Evolutionary conservation across 92 coral and sea anemone species (phyloP).

Genomic region (Pocillopora meandrina): DNA sequence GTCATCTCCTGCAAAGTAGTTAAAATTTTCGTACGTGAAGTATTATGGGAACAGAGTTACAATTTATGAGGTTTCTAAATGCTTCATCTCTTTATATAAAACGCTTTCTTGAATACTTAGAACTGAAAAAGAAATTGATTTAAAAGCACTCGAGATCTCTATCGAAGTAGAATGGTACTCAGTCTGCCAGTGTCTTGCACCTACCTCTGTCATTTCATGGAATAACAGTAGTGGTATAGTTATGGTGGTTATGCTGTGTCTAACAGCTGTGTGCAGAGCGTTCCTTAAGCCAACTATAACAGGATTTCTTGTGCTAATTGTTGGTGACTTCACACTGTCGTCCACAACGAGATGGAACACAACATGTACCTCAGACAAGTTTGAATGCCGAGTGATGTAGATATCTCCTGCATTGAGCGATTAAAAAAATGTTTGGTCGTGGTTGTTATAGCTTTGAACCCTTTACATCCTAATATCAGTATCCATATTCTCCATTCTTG

Average conservation of each 20-base stretch:
- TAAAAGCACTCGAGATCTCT: too few relatives aligned
- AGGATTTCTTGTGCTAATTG: constrained; percentile 90
- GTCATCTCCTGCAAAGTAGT: constrained; percentile 81
- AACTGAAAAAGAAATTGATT: too few relatives aligned
- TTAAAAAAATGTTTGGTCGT: neutral
- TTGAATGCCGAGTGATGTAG: constrained; percentile 94
- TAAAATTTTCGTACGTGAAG: too few relatives aligned
- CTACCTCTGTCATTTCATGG: constrained; percentile 97
- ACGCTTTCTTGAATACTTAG: neutral
- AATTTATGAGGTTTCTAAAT: too few relatives aligned
- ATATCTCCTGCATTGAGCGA: constrained; percentile 70
- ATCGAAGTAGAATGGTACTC: too few relatives aligned
- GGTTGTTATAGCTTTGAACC: too few relatives aligned
- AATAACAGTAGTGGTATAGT: constrained; percentile 87
- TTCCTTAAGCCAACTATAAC: constrained; percentile 87
- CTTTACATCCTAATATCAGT: too few relatives aligned
- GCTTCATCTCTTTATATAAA: too few relatives aligned
- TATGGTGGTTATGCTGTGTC: constrained; percentile 87
- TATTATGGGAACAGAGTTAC: too few relatives aligned
- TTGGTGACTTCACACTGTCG: constrained; percentile 78
- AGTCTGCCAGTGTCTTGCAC: neutral
- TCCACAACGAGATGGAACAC: constrained; percentile 94
- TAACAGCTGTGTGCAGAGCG: constrained; percentile 90
- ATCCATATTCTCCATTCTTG: too few relatives aligned
- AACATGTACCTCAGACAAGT: constrained; percentile 91